Evolutionary conservation across 92 coral and sea anemone genomes (phyloP), one percentile per base, ranked within the genome.

Genomic region (Porites lobata): DNA sequence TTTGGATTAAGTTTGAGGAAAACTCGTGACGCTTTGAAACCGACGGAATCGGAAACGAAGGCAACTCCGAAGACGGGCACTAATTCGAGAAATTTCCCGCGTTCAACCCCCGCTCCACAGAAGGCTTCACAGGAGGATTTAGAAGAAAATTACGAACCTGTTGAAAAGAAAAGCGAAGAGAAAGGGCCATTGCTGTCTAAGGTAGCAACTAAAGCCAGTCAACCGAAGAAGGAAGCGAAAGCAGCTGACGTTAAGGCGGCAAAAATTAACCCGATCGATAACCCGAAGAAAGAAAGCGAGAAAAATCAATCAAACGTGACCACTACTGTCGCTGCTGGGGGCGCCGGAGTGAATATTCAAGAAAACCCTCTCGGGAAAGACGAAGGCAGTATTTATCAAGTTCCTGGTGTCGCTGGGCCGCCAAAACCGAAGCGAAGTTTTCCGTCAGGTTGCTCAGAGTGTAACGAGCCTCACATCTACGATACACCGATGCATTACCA

Each of bases 391-490:
- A 73, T 85, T 67, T 95, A 95, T 85, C 98, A 95, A 85, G 96
- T 94, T 10, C 98, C 98, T 7, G 84, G 89, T 62, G 85, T 90
- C 24, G 89, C 80, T 17, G 72, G 65, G 50, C 92, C 90, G 15
- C 93, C 91, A 7, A 94, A 93, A 50, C 89, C 89, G 18, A 84
- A 75, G 17, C 69, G 92, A 72, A 58, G 71, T 51, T 86, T 87
- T 4, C 18, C 18, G 1, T 76, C 74, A 14, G 98, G 98, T 4
- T 95, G 98, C 29, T 67, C 94, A 11, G 98, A 95, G 80, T 95
- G 98, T 63, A 87, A 95, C 75, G 98, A 93, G 20, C 91, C 98
- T 2, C 98, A 95, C 24, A 78, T 91, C 21, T 95, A 95, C 88
- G 98, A 93, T n/a, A 93, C 90, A 21, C 98, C 98, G 65, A 82